Evolutionary conservation across 2,113 vertebrate genomes (phyloP).

Genomic region (Micronisus gabar): DNA sequence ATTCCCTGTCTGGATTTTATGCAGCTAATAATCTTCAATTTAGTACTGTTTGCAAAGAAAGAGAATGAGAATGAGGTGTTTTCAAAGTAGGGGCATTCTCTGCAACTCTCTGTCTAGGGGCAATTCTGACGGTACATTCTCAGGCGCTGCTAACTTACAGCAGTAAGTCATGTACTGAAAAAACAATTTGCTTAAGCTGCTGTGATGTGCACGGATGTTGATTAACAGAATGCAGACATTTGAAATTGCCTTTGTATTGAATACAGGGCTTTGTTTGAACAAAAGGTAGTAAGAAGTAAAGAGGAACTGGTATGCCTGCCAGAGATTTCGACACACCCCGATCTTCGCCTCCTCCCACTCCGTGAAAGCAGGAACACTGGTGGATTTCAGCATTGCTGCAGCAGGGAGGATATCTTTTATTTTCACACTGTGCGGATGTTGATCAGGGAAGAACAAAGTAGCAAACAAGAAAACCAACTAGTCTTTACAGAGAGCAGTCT

Average conservation of each 20-base stretch:
- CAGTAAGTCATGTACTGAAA: background rate
- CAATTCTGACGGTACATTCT: background rate
- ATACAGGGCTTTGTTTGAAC: background rate
- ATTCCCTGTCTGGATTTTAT: conserved; percentile 61
- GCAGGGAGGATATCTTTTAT: background rate
- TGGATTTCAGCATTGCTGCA: background rate
- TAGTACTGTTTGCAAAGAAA: background rate
- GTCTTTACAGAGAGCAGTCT: background rate
- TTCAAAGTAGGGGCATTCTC: background rate
- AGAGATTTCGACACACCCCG: background rate
- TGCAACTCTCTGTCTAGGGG: background rate
- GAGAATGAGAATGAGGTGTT: background rate
- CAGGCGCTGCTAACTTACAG: background rate
- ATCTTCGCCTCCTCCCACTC: background rate
- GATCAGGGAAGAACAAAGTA: background rate
- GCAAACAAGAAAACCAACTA: background rate
- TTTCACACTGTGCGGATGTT: background rate
- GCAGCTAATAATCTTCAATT: conserved; percentile 61
- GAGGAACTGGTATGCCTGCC: background rate
- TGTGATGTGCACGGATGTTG: background rate
- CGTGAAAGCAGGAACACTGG: background rate
- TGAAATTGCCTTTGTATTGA: background rate
- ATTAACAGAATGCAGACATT: background rate
- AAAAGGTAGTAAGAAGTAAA: background rate
- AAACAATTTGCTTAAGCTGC: background rate